Evolutionary conservation across 2,888 invertebrate species (phyloP).

Genomic region (Orthosia incerta): DNA sequence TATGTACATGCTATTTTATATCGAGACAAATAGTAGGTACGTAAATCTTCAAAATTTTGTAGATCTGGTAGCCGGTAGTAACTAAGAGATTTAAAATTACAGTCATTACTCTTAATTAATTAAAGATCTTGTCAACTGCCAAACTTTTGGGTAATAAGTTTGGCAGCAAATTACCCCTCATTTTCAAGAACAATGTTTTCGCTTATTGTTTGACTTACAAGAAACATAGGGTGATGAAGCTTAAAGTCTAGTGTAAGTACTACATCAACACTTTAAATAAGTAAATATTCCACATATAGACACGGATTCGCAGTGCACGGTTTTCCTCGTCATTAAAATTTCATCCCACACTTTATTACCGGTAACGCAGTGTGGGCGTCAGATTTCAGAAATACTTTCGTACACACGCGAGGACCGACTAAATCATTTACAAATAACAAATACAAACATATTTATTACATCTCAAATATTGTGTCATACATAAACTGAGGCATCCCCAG

Average conservation of each 20-base stretch:
- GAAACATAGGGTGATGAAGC: neutral
- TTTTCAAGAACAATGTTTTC: neutral
- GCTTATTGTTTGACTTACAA: neutral
- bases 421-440: neutral
- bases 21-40: neutral
- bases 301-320: neutral
- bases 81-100: neutral
- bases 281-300: constrained; percentile 9
- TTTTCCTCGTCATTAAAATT: constrained; percentile 42
- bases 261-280: constrained; percentile 4
- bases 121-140: neutral
- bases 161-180: neutral
- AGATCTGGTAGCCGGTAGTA: neutral
- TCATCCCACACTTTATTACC: constrained; percentile 27
- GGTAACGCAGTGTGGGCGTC: constrained; percentile 14
- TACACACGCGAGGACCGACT: neutral
- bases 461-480: too few species aligned
- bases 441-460: too few species aligned
- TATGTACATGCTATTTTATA: neutral
- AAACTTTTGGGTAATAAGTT: neutral
- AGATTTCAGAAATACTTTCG: constrained; percentile 32
- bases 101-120: neutral
- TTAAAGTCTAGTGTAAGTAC: neutral
- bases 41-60: neutral
- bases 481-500: too few species aligned